Conservation (phyloP, 2,113 vertebrate genomes). For the Scartelaos histophorus region DNA sequence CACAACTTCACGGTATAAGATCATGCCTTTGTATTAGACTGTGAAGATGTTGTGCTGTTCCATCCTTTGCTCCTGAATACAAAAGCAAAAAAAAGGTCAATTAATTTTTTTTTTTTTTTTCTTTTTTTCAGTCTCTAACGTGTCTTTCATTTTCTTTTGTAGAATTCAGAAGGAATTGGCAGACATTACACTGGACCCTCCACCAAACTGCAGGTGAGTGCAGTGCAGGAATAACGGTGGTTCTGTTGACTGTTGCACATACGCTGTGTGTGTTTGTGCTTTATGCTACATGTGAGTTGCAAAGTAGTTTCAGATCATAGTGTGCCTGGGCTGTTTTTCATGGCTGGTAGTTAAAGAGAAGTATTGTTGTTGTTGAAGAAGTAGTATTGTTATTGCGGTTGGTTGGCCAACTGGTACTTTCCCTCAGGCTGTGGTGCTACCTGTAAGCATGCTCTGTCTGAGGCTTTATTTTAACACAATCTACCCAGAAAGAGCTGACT, state of each 20-base stretch:
- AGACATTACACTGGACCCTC: constrained; percentile 95
- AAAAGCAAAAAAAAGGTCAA: no score
- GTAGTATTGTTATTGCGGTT: no score
- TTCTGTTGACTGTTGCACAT: background rate
- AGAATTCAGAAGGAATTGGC: constrained; percentile 99
- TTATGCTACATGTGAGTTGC: background rate
- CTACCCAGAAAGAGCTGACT: no score
- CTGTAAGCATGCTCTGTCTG: no score
- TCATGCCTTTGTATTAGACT: no score
- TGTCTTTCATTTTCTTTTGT: constrained; percentile 3
- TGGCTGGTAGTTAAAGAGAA: background rate
- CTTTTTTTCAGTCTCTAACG: background rate
- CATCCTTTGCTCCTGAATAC: background rate
- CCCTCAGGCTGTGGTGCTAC: no score
- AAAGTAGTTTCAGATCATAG: background rate
- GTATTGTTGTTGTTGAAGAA: background rate
- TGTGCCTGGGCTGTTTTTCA: background rate
- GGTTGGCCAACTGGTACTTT: no score
- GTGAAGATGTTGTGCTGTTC: no score
- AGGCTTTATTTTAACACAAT: no score
- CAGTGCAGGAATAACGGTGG: background rate
- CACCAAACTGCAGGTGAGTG: constrained; percentile 93
- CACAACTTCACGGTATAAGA: no score
- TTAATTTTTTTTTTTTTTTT: background rate
- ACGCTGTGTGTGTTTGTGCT: background rate